Base-by-base conservation (phyloP, 2,888 invertebrate genomes). In the Bruchidius siliquastri region DNA sequence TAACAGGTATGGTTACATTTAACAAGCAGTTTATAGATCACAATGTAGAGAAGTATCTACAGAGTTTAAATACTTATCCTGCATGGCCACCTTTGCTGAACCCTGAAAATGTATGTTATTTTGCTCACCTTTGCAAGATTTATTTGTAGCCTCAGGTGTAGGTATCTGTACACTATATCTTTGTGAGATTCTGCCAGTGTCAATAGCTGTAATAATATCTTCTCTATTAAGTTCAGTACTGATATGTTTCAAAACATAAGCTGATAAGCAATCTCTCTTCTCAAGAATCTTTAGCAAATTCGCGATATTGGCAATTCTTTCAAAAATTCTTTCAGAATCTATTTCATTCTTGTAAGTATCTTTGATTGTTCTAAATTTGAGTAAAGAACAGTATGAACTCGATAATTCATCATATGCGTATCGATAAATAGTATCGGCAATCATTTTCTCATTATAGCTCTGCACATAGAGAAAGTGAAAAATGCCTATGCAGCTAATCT, bases 281-380 rank as follows among this genome's bases (percentile, higher is more conserved):
- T 82, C 81, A 20, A 85, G 76, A 13, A 82, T 70, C 32, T 72
- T 76, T 0, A 84, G 26, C 18, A 84, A 72, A 20, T 79, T 76
- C 0, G 10, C 6, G 0, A 84, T 4, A 32, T 70, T 80, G 0
- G 66, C 75, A 6, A 82, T 79, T 68, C 69, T 71, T 8, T 80
- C 77, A 0, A 78, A 75, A 21, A 73, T 71, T 76, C 84, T 78
- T 4, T 67, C 75, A 0, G 84, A 84, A 69, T 81, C 78, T 20
- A 84, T 80, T 21, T 77, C 67, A 20, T 70, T 18, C 13, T 66
- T 26, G 70, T 76, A 78, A 67, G 21, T 68, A 18, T 68, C 68
- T 21, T 68, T 68, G 20, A 68, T 68, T 10, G 0, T 10, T 18
- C 22, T 68, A 3, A 68, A 22, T 18, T 21, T 21, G 22, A 8